Base-by-base conservation (phyloP, 2,888 invertebrate species). In the Thereva unica region DNA sequence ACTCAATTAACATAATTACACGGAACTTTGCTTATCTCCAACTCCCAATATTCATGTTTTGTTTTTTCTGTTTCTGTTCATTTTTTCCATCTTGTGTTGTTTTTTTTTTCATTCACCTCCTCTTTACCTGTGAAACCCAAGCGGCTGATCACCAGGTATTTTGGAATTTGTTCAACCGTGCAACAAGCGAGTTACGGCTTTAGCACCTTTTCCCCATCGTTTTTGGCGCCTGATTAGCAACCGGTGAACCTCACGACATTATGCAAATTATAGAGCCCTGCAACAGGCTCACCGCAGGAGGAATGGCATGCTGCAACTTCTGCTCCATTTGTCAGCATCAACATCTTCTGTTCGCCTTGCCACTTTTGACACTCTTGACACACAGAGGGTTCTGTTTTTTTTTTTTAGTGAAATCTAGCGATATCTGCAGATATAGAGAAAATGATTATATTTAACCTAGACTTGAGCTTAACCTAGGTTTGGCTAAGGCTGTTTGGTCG, bases 1-100 rank as follows among this genome's bases (percentile, higher is more conserved):
- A 63, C 63, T 63, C 52, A 63, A 63, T 63, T 63, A 63, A 63
- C 63, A 63, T 63, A 63, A 63, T 63, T 52, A 63, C 63, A 52
- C 42, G 63, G 63, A 63, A 63, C 63, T 63, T 50, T 10, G 34
- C 10, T 42, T 38, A 47, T 47, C 49, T 49, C 12, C 47, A 38
- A 23, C 6, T 23, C 23, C 23, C 49, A 41, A 47, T 47, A 35
- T n/a, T 5, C 10, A 12, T 45, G 4, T 38, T 47, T 44, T n/a
- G n/a, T n/a, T 44, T 56, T 59, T 38, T 59, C 2, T 23, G 23
- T 23, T 23, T 23, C 23, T 23, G 23, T 23, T 23, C 23, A 23
- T 23, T 23, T 23, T 23, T 23, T 23, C 2, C 23, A 23, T 23
- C 23, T 23, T 23, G 23, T 23, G 23, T 23, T 23, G 23, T n/a